These are phyloP conservation scores for Crocidura indochinensis DNA, from an alignment of 2,797 vertebrate genomes.

Conservation along the genomic window DNA sequence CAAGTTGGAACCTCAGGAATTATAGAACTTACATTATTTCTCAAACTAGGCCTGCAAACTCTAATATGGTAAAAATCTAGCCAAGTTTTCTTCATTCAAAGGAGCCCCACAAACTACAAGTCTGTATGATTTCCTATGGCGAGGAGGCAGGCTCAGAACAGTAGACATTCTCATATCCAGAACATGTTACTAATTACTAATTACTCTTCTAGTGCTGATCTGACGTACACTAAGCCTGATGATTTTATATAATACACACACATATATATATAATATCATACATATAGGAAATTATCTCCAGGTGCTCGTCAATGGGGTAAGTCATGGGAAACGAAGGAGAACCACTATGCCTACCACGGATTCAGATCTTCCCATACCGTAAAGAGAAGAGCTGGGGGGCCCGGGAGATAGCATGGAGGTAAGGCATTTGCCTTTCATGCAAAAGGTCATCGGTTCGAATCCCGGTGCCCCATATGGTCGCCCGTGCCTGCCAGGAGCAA, in stretches of 20 bases:
- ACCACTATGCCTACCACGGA: not conserved
- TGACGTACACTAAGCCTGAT: too few relatives aligned
- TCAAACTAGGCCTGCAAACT: not conserved
- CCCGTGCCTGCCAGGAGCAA: too few relatives aligned
- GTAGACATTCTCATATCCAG: not conserved
- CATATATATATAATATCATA: too few relatives aligned
- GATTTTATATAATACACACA: not conserved
- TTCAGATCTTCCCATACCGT: not conserved
- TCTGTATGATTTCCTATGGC: not conserved
- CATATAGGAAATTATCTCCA: conserved; percentile 46
- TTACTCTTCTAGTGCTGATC: conserved; percentile 5
- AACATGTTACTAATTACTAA: not conserved
- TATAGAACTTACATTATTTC: not conserved
- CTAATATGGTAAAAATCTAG: not conserved
- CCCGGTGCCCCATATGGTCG: too few relatives aligned
- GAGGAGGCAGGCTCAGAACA: not conserved
- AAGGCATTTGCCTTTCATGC: too few relatives aligned
- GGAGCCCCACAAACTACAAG: not conserved
- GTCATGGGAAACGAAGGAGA: not conserved
- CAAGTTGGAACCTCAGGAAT: not conserved
- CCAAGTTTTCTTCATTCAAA: not conserved
- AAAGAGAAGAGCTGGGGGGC: not conserved
- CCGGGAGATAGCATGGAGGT: too few relatives aligned
- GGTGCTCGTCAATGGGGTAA: not conserved
- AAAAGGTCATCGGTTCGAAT: too few relatives aligned